Evolutionary conservation across 2,113 vertebrate genomes (phyloP), one percentile per base, ranked within the genome.

Genomic region (Ardeotis arabs): DNA sequence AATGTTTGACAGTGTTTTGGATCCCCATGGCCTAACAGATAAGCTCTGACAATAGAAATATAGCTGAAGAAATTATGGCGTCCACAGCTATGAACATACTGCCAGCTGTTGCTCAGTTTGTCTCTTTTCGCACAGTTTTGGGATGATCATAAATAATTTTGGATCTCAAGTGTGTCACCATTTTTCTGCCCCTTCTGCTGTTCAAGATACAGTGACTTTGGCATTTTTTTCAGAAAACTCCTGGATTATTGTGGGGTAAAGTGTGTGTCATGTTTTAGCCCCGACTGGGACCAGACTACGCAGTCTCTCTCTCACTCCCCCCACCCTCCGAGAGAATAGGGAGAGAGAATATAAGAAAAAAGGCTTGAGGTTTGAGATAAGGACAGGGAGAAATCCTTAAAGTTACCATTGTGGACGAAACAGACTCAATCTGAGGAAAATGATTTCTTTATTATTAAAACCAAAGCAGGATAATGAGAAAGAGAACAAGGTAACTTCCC

Each of bases 101-200:
- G 41, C n/a, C 35, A 66, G 17, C 37, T 84, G 31, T 18, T 33
- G 41, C 64, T 77, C 37, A 37, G 21, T 59, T 67, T 62, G n/a
- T 66, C 28, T 89, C 17, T 50, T 59, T 62, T 55, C 52, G 44
- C 20, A 41, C 21, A 11, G 31, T 93, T 92, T 52, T 77, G 41
- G 55, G 19, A 39, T 70, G 59, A 74, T 47, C 12, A 6, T 53
- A 60, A 63, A 11, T 83, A 22, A 62, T 83, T 74, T 58, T 66
- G 41, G 24, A 60, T 83, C 67, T 80, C 28, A 58, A 1, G 25
- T 0, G 0, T 62, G 55, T 83, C 25, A 58, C 66, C 19, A 11
- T 45, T 63, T 83, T 90, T 77, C 53, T 62, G 47, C 5, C 9
- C 6, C 9, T 70, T 68, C 37, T 63, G 41, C 64, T 74, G 9